phyloP scores from a whole-genome alignment of 2,113 vertebrate species.

The Myiopsitta monachus region DNA sequence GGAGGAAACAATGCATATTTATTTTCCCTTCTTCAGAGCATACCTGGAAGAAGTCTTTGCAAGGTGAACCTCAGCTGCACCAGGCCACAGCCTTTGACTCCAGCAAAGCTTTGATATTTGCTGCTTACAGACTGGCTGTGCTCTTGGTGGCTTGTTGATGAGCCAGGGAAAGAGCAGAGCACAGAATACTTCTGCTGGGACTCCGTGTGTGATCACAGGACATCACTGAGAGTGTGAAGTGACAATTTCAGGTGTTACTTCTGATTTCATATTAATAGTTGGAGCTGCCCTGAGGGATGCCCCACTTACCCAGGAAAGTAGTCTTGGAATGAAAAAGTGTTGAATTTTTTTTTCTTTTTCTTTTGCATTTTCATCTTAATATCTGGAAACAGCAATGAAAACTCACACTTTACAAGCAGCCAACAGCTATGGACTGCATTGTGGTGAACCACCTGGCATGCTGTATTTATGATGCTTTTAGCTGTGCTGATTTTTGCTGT shows the following conservation, averaged over 20 bases:
- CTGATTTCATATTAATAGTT: not conserved
- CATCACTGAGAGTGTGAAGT: not conserved
- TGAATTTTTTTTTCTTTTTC: not conserved
- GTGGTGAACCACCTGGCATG: not conserved
- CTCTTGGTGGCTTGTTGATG: not conserved
- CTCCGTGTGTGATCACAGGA: not conserved
- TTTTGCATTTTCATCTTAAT: not conserved
- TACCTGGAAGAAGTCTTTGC: not conserved
- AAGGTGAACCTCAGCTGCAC: not conserved
- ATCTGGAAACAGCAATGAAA: not conserved
- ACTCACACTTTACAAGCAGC: not conserved
- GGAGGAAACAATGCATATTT: not conserved
- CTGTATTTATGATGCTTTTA: not conserved
- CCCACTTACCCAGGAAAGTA: not conserved
- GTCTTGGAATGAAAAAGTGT: not conserved
- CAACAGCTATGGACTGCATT: not conserved
- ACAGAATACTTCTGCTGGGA: not conserved
- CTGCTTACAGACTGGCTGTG: fast-evolving
- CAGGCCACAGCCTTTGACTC: not conserved
- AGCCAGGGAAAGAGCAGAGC: not conserved
- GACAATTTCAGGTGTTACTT: not conserved
- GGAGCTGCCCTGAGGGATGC: not conserved
- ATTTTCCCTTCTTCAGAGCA: not conserved
- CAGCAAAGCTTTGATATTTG: not conserved
- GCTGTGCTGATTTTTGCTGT: not conserved